phyloP scores from a whole-genome alignment of 2,113 vertebrate genomes.

The Anolis sagrei region DNA sequence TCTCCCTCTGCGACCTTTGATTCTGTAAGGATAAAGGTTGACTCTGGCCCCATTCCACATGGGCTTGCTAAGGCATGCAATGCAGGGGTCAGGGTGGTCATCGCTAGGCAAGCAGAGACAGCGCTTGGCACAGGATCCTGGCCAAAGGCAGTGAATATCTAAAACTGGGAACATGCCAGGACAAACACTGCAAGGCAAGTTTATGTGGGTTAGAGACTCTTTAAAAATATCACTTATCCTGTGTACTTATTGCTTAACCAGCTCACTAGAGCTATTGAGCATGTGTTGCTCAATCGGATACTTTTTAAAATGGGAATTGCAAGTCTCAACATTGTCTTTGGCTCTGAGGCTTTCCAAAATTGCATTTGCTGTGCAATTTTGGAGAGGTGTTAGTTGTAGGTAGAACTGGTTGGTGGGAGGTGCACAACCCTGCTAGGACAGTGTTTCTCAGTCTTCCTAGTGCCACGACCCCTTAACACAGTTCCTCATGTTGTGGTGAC shows the following conservation, averaged over 20 bases:
- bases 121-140: not conserved
- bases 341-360: too few species aligned
- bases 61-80: not conserved
- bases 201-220: slow-evolving; percentile 44
- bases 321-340: not conserved
- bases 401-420: too few species aligned
- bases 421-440: too few species aligned
- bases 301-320: not conserved
- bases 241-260: slow-evolving; percentile 44
- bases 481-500: too few species aligned
- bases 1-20: not conserved
- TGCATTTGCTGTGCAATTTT: too few species aligned
- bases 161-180: not conserved
- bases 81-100: not conserved
- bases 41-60: not conserved
- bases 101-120: not conserved
- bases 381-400: too few species aligned
- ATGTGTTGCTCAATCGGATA: not conserved
- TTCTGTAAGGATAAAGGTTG: not conserved
- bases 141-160: not conserved
- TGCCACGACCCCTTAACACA: too few species aligned
- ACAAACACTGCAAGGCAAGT: not conserved
- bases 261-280: not conserved
- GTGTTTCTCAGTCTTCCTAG: too few species aligned
- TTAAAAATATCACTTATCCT: slow-evolving; percentile 15